Evolutionary conservation across 1,140 invertebrate genomes (phyloP).

Genomic region (Metaphire vulgaris): DNA sequence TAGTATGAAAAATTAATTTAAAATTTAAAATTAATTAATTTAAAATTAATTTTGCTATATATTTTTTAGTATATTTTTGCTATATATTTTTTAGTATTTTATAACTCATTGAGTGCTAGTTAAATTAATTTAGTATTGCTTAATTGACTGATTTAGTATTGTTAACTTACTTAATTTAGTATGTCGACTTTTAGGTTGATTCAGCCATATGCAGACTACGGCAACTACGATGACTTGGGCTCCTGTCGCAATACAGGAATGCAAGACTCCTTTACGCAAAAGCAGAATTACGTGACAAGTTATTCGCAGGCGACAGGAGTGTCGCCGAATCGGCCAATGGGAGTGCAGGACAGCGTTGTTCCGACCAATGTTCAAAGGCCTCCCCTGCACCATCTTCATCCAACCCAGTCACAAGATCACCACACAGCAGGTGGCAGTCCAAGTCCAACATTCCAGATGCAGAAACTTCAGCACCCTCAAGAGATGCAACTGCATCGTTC

Average conservation of each 20-base stretch:
- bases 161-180: not conserved
- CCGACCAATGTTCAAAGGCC: not conserved
- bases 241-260: not conserved
- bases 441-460: not conserved
- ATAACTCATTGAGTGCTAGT: not conserved
- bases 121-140: no score
- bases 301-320: no score
- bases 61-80: no score
- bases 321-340: no score
- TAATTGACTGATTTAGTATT: no score
- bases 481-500: not conserved
- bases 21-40: no score
- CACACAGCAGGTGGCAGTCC: not conserved
- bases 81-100: not conserved
- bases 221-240: not conserved
- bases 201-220: not conserved
- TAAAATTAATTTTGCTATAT: no score
- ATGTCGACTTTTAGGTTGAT: not conserved
- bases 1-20: no score
- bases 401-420: not conserved
- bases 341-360: not conserved
- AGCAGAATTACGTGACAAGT: no score
- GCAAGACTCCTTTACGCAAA: no score
- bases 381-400: not conserved
- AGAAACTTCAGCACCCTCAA: not conserved